Conservation (phyloP, 1,140 invertebrate species). For the Drosophila nikananu region DNA sequence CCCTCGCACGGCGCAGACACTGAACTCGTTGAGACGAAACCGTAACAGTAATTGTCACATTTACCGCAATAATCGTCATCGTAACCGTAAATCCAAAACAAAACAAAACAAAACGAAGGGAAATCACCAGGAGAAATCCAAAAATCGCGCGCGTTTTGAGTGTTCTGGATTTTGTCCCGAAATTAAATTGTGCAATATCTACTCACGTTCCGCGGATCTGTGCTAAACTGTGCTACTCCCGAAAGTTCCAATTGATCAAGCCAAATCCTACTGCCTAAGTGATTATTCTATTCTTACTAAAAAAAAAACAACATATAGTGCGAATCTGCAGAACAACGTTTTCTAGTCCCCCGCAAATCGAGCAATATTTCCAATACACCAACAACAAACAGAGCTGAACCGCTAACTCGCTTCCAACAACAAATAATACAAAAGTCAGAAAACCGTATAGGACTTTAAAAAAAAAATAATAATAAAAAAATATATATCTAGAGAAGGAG, state of each 20-base stretch:
- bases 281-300: conserved; percentile 45
- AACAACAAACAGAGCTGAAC: conserved; percentile 25
- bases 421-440: conserved; percentile 15
- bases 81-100: conserved; percentile 8
- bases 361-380: conserved; percentile 64
- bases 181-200: conserved; percentile 70
- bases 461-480: conserved; percentile 17
- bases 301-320: conserved; percentile 19
- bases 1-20: conserved; percentile 48
- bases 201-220: conserved; percentile 20
- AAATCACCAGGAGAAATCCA: conserved; percentile 13
- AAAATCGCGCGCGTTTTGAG: conserved; percentile 62
- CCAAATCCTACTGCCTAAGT: conserved; percentile 55
- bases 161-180: conserved; percentile 43
- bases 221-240: conserved; percentile 68
- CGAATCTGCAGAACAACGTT: conserved; percentile 58
- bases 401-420: conserved; percentile 40
- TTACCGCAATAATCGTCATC: conserved; percentile 10
- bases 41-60: conserved; percentile 14
- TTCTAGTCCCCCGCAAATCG: conserved; percentile 70
- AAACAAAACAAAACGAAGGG: conserved; percentile 4
- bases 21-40: conserved; percentile 5
- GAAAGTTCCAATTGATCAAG: conserved; percentile 51
- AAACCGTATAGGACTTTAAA: conserved; percentile 29
- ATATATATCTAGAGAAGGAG: background rate